These are phyloP conservation scores for Formica selysi DNA, from an alignment of 1,140 invertebrate genomes.

Conservation along the genomic window DNA sequence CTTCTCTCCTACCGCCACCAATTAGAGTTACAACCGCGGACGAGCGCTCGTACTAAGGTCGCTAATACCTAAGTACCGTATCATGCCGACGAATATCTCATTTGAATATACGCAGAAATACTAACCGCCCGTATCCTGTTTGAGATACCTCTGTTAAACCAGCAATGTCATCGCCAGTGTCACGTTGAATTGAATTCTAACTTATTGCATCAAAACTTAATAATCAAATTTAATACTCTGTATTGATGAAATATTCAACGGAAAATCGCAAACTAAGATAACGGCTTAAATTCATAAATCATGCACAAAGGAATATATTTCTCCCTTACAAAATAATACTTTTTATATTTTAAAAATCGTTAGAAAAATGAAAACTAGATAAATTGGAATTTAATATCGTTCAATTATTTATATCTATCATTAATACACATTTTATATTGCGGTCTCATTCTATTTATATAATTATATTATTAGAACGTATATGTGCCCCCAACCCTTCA, in stretches of 20 bases:
- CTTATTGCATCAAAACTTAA: slow-evolving; percentile 9
- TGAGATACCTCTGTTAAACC: slow-evolving; percentile 7
- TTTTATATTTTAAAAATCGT: neutral
- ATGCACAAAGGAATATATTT: neutral
- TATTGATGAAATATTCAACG: neutral
- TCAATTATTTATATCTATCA: neutral
- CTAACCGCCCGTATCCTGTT: neutral
- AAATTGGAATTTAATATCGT: neutral
- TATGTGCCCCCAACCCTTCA: too few species aligned
- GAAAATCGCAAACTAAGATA: neutral
- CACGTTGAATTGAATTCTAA: slow-evolving; percentile 27
- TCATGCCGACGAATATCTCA: slow-evolving; percentile 32
- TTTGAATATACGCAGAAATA: slow-evolving; percentile 39
- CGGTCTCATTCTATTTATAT: too few species aligned
- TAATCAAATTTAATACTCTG: neutral
- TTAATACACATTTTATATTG: neutral
- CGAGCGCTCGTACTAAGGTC: neutral
- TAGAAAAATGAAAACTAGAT: neutral
- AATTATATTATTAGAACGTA: neutral
- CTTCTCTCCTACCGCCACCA: slow-evolving; percentile 19
- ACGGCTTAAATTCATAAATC: too few species aligned
- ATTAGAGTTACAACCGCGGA: slow-evolving; percentile 47
- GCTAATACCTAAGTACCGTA: slow-evolving; percentile 39
- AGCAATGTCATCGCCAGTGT: neutral
- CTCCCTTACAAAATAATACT: neutral